These are phyloP conservation scores for Bruchidius siliquastri DNA, from an alignment of 2,888 invertebrate genomes.

Conservation along the genomic window DNA sequence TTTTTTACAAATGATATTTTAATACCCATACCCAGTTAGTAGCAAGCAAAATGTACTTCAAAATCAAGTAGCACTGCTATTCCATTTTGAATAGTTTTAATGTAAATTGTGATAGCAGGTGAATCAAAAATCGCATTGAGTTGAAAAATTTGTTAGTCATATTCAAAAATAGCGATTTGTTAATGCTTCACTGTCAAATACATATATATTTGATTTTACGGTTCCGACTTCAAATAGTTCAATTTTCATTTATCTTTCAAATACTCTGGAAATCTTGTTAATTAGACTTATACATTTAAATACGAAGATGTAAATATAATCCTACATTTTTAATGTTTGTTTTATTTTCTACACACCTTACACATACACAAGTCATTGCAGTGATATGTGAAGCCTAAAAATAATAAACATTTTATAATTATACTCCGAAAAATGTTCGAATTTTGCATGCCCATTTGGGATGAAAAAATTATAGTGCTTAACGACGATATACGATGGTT, in stretches of 20 bases:
- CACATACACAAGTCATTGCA: conserved; percentile 19
- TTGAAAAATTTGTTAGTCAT: background rate
- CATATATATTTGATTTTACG: background rate
- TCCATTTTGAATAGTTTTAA: background rate
- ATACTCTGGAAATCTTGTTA: conserved; percentile 7
- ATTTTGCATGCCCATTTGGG: background rate
- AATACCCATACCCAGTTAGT: background rate
- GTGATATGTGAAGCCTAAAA: conserved; percentile 1
- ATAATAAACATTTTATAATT: background rate
- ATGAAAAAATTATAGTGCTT: no score
- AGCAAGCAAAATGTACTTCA: background rate
- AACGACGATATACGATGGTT: no score
- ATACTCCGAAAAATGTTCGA: background rate
- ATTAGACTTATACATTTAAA: conserved; percentile 26
- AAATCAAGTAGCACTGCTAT: background rate
- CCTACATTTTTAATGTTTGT: conserved; percentile 23
- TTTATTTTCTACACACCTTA: conserved; percentile 20
- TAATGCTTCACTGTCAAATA: background rate
- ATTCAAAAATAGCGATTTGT: background rate
- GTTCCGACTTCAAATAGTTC: background rate
- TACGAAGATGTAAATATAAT: conserved; percentile 33
- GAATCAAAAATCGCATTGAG: background rate
- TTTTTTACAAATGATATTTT: background rate
- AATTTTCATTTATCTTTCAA: background rate
- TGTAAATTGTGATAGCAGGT: background rate